Conservation (phyloP, 2,888 invertebrate species). For the Amblyteles armatorius region DNA sequence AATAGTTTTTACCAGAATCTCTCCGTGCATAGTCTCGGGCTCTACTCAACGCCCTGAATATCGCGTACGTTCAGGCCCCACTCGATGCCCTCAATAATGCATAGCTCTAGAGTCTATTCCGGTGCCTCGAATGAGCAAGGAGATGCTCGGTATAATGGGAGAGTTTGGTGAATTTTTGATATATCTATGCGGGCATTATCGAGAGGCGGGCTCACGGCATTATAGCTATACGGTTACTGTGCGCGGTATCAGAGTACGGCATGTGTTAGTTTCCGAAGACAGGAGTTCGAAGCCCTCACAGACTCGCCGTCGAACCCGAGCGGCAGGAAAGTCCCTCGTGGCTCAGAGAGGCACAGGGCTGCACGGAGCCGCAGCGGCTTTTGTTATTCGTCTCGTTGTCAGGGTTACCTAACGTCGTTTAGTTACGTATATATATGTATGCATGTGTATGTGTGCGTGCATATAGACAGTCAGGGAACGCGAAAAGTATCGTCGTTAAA, state of each 20-base stretch:
- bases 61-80: too few relatives aligned
- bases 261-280: not conserved
- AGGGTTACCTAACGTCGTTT: slow-evolving; percentile 41
- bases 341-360: not conserved
- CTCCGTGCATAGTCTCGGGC: not conserved
- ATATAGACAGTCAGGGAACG: not conserved
- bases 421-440: not conserved
- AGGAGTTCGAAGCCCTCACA: not conserved
- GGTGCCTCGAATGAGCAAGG: slow-evolving; percentile 14
- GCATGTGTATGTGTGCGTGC: not conserved
- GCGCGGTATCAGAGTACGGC: not conserved
- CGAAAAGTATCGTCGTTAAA: slow-evolving; percentile 2
- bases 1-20: not conserved
- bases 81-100: too few relatives aligned
- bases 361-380: slow-evolving; percentile 11
- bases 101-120: not conserved
- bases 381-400: slow-evolving; percentile 55
- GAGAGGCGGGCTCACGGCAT: not conserved
- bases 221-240: not conserved
- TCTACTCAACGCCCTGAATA: too few relatives aligned
- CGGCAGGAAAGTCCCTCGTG: slow-evolving; percentile 31
- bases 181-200: not conserved
- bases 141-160: not conserved
- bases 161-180: slow-evolving; percentile 19
- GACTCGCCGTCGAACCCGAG: not conserved